Conservation (phyloP, 2,797 vertebrate species). For the Pseudochirops cupreus region DNA sequence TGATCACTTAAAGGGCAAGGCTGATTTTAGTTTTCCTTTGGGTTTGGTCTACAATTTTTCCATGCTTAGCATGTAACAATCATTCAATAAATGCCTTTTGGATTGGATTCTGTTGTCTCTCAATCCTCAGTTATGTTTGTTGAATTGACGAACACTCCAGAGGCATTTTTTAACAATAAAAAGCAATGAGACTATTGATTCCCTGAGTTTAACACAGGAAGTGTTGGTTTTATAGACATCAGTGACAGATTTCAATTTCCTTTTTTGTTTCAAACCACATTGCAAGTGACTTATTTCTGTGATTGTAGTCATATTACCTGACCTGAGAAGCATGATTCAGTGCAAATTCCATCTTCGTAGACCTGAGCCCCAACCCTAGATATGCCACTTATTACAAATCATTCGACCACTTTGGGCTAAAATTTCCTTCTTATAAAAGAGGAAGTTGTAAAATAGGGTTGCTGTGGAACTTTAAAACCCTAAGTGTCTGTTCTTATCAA, state of each 20-base stretch:
- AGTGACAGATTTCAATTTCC: neutral
- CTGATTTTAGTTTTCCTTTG: neutral
- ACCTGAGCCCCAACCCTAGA: neutral
- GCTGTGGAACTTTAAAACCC: neutral
- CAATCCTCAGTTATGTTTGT: neutral
- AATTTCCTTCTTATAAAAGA: neutral
- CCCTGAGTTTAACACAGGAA: neutral
- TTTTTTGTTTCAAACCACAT: neutral
- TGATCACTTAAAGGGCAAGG: neutral
- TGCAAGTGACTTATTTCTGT: neutral
- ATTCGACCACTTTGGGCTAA: neutral
- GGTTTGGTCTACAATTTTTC: neutral
- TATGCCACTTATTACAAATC: neutral
- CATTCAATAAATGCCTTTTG: neutral
- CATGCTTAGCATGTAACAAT: neutral
- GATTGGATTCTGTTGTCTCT: neutral
- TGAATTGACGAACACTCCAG: neutral
- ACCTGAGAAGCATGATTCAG: neutral
- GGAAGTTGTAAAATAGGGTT: neutral
- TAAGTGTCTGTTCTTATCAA: neutral
- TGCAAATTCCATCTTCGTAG: neutral
- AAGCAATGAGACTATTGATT: neutral
- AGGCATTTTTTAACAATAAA: neutral
- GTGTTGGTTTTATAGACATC: neutral
- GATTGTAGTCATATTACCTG: neutral